Evolutionary conservation across 2,113 vertebrate genomes (phyloP).

Genomic region (Phylloscopus whistleri): DNA sequence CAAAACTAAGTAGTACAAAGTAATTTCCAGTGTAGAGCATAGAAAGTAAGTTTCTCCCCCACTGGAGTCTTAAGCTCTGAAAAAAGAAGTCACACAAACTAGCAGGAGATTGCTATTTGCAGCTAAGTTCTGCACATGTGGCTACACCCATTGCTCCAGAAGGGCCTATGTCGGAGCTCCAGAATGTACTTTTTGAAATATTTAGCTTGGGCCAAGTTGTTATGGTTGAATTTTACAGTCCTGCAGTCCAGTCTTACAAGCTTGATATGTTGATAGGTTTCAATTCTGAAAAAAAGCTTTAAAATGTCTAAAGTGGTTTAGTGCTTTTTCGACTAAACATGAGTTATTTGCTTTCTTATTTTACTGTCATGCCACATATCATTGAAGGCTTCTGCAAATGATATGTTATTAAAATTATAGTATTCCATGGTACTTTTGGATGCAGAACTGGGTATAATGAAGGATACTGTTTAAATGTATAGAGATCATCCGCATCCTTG

Average conservation of each 20-base stretch:
- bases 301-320: neutral
- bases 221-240: neutral
- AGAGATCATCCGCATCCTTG: neutral
- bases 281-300: neutral
- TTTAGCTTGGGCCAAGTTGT: neutral
- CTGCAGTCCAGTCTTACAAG: neutral
- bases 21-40: neutral
- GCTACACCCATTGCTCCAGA: neutral
- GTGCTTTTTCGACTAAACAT: neutral
- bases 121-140: neutral
- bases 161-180: neutral
- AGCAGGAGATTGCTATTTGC: neutral
- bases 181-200: neutral
- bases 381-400: neutral
- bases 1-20: neutral
- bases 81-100: neutral
- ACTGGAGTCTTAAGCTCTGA: neutral
- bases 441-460: neutral
- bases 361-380: neutral
- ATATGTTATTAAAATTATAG: neutral
- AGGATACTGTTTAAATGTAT: neutral
- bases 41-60: neutral
- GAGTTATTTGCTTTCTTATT: neutral
- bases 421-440: neutral
- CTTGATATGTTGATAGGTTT: neutral